Conservation (phyloP, 2,797 vertebrate species). For the Kryptolebias ocellatus region DNA sequence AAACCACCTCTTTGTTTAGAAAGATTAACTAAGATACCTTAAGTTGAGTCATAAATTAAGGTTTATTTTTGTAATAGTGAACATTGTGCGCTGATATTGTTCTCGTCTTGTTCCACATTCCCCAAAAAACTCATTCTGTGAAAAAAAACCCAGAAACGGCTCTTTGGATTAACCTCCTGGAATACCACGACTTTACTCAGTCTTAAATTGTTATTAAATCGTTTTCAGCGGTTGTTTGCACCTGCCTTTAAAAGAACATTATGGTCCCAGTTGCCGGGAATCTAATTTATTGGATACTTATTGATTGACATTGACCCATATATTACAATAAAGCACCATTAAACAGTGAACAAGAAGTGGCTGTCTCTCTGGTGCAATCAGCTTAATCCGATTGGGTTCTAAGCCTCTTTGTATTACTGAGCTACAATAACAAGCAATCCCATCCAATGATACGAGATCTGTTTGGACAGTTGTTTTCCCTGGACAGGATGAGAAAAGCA, state of each 20-base stretch:
- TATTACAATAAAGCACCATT: conserved; percentile 7
- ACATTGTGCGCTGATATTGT: not conserved
- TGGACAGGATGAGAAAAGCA: conserved; percentile 55
- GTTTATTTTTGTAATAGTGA: not conserved
- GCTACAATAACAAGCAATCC: conserved; percentile 47
- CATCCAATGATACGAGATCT: conserved; percentile 52
- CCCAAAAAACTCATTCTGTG: too few relatives aligned
- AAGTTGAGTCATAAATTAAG: not conserved
- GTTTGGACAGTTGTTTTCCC: conserved; percentile 74
- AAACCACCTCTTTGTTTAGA: not conserved
- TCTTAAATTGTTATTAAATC: not conserved
- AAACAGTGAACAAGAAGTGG: conserved; percentile 15
- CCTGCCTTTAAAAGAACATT: not conserved
- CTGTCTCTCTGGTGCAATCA: conserved; percentile 25
- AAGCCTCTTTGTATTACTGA: conserved; percentile 50
- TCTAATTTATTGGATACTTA: not conserved
- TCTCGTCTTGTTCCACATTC: too few relatives aligned
- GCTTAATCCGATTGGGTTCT: conserved; percentile 37
- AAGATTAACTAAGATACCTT: not conserved
- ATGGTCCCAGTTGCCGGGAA: not conserved
- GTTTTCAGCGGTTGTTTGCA: not conserved
- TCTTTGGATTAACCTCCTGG: not conserved
- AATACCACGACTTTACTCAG: not conserved
- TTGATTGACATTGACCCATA: not conserved
- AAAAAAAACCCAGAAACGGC: too few relatives aligned